phyloP scores from a whole-genome alignment of 2,888 invertebrate species.

The Chloroclystis v-ata region DNA sequence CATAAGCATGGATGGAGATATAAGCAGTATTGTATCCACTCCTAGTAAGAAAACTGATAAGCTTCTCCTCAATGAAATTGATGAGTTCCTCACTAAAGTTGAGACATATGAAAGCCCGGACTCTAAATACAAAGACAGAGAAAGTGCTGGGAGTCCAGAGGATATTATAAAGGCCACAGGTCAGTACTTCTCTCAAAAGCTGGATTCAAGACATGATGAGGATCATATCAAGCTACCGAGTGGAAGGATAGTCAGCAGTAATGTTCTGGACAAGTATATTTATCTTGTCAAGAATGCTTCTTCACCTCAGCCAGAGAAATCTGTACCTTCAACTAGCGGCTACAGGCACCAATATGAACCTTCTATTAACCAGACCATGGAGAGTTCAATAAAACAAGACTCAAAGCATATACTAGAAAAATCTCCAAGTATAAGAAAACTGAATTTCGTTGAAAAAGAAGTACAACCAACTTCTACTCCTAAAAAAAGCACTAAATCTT shows the following conservation, averaged over 20 bases:
- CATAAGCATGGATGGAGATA: constrained; percentile 68
- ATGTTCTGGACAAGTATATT: constrained; percentile 66
- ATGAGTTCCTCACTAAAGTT: constrained; percentile 68
- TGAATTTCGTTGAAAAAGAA: constrained; percentile 64
- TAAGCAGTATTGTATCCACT: constrained; percentile 67
- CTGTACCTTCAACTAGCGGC: constrained; percentile 26
- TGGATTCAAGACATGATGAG: constrained; percentile 43
- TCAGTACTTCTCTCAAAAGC: constrained; percentile 58
- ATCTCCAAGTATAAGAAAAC: constrained; percentile 53
- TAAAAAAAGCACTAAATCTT: constrained; percentile 42
- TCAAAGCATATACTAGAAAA: constrained; percentile 33
- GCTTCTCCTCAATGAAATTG: constrained; percentile 67
- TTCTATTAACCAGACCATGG: constrained; percentile 17
- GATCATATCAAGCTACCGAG: constrained; percentile 55
- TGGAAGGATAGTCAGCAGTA: constrained; percentile 53
- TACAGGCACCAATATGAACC: constrained; percentile 31
- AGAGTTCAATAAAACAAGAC: constrained; percentile 30
- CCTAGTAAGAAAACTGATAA: constrained; percentile 69
- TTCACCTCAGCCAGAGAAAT: constrained; percentile 38
- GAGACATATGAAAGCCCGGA: constrained; percentile 67
- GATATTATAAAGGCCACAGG: constrained; percentile 66
- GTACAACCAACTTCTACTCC: constrained; percentile 69
- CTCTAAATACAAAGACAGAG: constrained; percentile 43
- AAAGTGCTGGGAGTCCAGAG: constrained; percentile 42
- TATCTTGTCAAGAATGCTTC: constrained; percentile 58